A percentile compares a stretch with the other conserved stretches of the same genome.
These are phyloP conservation scores for Micromys minutus DNA, from an alignment of 2,113 vertebrate species.

Conservation along the genomic window DNA sequence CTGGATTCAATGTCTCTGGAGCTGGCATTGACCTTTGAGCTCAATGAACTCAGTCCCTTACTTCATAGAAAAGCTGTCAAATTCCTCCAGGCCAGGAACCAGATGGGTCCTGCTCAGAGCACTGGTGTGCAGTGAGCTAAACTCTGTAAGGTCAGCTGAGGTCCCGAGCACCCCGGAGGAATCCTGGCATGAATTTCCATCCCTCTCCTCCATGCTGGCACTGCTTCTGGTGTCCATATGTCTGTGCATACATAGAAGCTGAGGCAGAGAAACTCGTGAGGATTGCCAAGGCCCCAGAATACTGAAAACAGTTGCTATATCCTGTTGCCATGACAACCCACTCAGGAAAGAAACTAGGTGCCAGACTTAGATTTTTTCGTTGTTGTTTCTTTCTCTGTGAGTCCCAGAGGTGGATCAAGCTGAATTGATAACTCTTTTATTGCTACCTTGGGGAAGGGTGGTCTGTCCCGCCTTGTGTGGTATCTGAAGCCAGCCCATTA, in stretches of 20 bases:
- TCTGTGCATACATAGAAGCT: slow-evolving; percentile 77
- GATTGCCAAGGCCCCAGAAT: slow-evolving; percentile 76
- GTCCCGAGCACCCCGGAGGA: slow-evolving; percentile 69
- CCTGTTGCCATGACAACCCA: slow-evolving; percentile 75
- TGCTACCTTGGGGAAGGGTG: slow-evolving; percentile 34
- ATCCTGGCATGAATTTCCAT: slow-evolving; percentile 67
- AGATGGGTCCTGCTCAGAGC: slow-evolving; percentile 56
- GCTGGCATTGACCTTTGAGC: slow-evolving; percentile 42
- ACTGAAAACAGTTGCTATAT: slow-evolving; percentile 74
- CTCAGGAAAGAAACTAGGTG: slow-evolving; percentile 71
- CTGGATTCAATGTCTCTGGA: background rate
- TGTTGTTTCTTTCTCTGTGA: slow-evolving; percentile 27
- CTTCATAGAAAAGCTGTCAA: slow-evolving; percentile 37
- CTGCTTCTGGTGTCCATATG: slow-evolving; percentile 75
- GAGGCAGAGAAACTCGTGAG: slow-evolving; percentile 65
- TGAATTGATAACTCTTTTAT: slow-evolving; percentile 75
- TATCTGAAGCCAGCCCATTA: background rate
- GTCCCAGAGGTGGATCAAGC: slow-evolving; percentile 61
- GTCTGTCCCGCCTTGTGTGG: background rate
- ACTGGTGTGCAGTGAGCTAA: slow-evolving; percentile 37
- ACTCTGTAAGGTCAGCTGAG: slow-evolving; percentile 70
- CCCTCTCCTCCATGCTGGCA: slow-evolving; percentile 59
- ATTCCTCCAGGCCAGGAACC: slow-evolving; percentile 7
- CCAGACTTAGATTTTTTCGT: slow-evolving; percentile 72
- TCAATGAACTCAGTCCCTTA: background rate